phyloP scores from a whole-genome alignment of 2,113 vertebrate genomes.

The Alexandromys fortis region DNA sequence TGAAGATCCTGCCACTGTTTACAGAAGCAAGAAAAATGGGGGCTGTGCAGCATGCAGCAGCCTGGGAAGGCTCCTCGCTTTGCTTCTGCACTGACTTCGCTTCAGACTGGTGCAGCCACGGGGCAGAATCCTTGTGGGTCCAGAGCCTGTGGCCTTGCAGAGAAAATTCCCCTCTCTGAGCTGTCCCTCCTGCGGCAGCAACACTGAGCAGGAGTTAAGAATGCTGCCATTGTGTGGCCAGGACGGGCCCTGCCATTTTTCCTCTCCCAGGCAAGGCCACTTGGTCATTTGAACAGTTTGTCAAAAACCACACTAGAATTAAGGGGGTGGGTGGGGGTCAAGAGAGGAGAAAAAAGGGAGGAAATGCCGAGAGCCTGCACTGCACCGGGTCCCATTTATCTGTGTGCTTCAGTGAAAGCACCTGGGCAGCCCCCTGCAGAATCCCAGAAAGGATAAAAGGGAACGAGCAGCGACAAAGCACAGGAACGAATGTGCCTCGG shows the following conservation, averaged over 20 bases:
- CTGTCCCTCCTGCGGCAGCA: neutral
- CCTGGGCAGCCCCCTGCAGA: constrained; percentile 73
- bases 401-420: constrained; percentile 60
- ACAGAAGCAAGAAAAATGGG: constrained; percentile 74
- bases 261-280: neutral
- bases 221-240: neutral
- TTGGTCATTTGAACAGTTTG: constrained; percentile 40
- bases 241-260: neutral
- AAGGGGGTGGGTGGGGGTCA: constrained; percentile 74
- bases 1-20: constrained; percentile 70
- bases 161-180: neutral
- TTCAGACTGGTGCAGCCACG: rapidly evolving
- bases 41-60: neutral
- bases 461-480: constrained; percentile 38
- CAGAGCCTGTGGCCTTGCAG: neutral
- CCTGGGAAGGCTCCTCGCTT: neutral
- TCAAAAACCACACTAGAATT: constrained; percentile 65
- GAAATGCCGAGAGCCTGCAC: constrained; percentile 60
- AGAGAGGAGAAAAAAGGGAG: constrained; percentile 62
- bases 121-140: neutral
- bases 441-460: constrained; percentile 75
- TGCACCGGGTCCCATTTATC: constrained; percentile 71
- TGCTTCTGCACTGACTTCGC: neutral
- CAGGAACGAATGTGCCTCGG: neutral
- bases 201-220: neutral